These are phyloP conservation scores for Megamerina dolium DNA, from an alignment of 2,888 invertebrate genomes.

Conservation along the genomic window DNA sequence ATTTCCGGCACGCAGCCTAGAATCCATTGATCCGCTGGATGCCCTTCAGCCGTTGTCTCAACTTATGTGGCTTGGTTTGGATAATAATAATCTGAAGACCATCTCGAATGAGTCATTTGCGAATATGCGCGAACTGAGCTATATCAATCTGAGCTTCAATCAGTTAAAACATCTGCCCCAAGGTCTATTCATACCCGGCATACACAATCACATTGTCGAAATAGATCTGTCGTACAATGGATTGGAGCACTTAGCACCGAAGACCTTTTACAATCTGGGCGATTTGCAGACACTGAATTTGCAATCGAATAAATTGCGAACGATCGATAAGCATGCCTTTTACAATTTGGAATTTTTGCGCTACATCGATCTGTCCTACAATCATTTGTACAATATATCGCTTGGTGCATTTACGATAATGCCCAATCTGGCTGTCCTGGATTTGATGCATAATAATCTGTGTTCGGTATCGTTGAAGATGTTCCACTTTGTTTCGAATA, in stretches of 20 bases:
- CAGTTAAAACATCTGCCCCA: slow-evolving; percentile 65
- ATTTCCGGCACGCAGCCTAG: slow-evolving; percentile 54
- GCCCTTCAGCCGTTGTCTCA: slow-evolving; percentile 67
- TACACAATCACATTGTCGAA: slow-evolving; percentile 69
- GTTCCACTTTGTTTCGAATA: slow-evolving; percentile 63
- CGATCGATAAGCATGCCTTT: slow-evolving; percentile 67
- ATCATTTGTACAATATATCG: slow-evolving; percentile 68
- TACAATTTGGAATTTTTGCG: slow-evolving; percentile 70
- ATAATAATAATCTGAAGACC: slow-evolving; percentile 78
- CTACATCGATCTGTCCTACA: slow-evolving; percentile 77
- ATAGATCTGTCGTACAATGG: slow-evolving; percentile 78
- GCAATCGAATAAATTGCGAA: slow-evolving; percentile 69
- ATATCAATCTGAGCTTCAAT: slow-evolving; percentile 82
- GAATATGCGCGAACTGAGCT: slow-evolving; percentile 64
- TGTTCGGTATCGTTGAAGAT: slow-evolving; percentile 61
- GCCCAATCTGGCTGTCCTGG: slow-evolving; percentile 69
- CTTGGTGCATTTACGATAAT: slow-evolving; percentile 69
- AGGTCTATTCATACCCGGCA: slow-evolving; percentile 61
- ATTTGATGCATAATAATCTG: slow-evolving; percentile 73
- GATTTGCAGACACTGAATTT: slow-evolving; percentile 73
- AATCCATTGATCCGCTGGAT: slow-evolving; percentile 63
- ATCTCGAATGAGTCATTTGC: slow-evolving; percentile 67
- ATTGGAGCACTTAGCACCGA: slow-evolving; percentile 60
- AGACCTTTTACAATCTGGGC: slow-evolving; percentile 66
- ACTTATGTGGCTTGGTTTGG: slow-evolving; percentile 76